Percentiles rank a stretch among this genome's conserved stretches.
Conservation (phyloP, 1,140 invertebrate species). For the Sogatella furcifera region DNA sequence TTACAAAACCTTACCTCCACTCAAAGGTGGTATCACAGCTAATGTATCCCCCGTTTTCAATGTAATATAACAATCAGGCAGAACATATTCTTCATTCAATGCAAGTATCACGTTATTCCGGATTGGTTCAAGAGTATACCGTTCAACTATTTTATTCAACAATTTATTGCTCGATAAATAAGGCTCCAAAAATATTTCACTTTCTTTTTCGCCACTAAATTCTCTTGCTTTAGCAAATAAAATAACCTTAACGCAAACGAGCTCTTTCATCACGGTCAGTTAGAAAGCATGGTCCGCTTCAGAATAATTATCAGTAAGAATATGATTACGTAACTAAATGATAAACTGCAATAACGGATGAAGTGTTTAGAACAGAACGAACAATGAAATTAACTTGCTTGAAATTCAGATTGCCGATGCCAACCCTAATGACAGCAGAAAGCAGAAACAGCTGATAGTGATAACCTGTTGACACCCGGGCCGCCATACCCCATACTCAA, state of each 20-base stretch:
- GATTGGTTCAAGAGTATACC: slow-evolving; percentile 56
- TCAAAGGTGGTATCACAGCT: slow-evolving; percentile 25
- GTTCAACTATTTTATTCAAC: slow-evolving; percentile 41
- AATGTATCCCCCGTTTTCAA: slow-evolving; percentile 21
- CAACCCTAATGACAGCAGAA: too few species aligned
- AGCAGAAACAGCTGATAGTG: too few species aligned
- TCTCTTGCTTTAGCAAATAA: slow-evolving; percentile 85
- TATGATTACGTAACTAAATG: too few species aligned
- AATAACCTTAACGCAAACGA: slow-evolving; percentile 47
- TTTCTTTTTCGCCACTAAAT: slow-evolving; percentile 48
- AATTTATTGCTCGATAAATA: slow-evolving; percentile 28
- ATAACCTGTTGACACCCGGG: too few species aligned
- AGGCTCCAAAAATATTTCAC: slow-evolving; percentile 24
- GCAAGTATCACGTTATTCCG: slow-evolving; percentile 61
- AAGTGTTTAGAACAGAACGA: too few species aligned
- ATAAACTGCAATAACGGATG: too few species aligned
- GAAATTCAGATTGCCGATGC: too few species aligned
- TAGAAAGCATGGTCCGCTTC: too few species aligned
- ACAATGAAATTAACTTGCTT: too few species aligned
- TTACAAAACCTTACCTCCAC: slow-evolving; percentile 28
- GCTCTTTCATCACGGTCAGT: neutral
- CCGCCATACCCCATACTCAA: too few species aligned
- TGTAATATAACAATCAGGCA: slow-evolving; percentile 19
- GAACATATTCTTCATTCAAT: slow-evolving; percentile 65
- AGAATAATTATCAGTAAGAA: too few species aligned